A percentile compares a stretch with the other conserved stretches of the same genome.
phyloP scores from a whole-genome alignment of 2,797 vertebrate genomes.

The Glyptemys insculpta region DNA sequence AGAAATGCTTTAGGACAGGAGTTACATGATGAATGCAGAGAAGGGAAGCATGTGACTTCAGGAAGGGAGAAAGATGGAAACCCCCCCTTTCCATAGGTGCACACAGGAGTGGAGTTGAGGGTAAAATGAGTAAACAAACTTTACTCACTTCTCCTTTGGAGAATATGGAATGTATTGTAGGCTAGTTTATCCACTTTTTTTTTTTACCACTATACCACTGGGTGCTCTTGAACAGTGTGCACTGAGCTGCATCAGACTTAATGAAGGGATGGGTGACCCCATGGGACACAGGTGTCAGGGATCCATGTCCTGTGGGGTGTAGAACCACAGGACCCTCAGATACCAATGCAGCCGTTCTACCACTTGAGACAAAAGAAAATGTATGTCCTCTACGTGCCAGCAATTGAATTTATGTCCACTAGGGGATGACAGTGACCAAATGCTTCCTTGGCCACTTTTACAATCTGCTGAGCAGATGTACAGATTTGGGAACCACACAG shows the following conservation, averaged over 20 bases:
- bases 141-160: background rate
- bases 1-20: background rate
- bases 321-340: background rate
- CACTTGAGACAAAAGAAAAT: background rate
- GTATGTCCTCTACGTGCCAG: background rate
- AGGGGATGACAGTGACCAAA: background rate
- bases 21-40: background rate
- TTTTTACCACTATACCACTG: background rate
- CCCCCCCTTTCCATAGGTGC: background rate
- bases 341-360: background rate
- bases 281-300: background rate
- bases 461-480: background rate
- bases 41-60: background rate
- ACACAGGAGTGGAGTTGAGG: background rate
- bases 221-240: background rate
- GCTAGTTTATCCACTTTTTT: background rate
- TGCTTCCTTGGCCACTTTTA: background rate
- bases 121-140: background rate
- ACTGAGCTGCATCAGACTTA: conserved; percentile 7
- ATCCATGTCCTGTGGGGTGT: background rate
- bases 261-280: background rate
- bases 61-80: background rate
- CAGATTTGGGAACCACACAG: background rate
- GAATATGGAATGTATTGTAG: background rate
- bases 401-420: background rate